These are phyloP conservation scores for Trididemnum nubilum DNA, from an alignment of 23 tunicate genomes.

Conservation along the genomic window DNA sequence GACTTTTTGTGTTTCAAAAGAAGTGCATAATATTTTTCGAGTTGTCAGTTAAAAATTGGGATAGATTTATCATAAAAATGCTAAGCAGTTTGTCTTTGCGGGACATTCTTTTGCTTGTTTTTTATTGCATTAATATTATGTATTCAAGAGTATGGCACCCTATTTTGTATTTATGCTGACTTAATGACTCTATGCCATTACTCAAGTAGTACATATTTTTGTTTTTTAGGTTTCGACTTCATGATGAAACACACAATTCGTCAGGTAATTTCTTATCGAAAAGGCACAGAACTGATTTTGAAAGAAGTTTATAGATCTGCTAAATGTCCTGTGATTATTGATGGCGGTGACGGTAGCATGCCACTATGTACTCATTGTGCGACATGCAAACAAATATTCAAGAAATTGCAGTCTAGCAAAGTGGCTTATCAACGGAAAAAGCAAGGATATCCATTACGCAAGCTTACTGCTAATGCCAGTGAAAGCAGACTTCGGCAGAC, in stretches of 20 bases:
- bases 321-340: background rate
- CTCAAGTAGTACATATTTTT: background rate
- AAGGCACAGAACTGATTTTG: background rate
- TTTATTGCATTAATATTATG: background rate
- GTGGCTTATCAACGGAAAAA: background rate
- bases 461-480: background rate
- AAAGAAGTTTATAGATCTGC: background rate
- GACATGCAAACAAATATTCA: background rate
- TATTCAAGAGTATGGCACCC: background rate
- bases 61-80: background rate
- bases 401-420: background rate
- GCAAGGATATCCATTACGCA: constrained; percentile 1
- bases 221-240: background rate
- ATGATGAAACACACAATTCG: background rate
- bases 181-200: background rate
- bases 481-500: too few relatives aligned
- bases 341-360: background rate
- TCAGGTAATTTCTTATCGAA: background rate
- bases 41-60: background rate
- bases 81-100: constrained; percentile 1
- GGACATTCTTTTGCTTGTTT: background rate
- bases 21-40: background rate
- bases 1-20: background rate
- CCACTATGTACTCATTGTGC: background rate
- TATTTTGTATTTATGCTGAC: background rate